These are phyloP conservation scores for Globodera rostochiensis DNA, from an alignment of 1,140 invertebrate genomes.

Conservation along the genomic window DNA sequence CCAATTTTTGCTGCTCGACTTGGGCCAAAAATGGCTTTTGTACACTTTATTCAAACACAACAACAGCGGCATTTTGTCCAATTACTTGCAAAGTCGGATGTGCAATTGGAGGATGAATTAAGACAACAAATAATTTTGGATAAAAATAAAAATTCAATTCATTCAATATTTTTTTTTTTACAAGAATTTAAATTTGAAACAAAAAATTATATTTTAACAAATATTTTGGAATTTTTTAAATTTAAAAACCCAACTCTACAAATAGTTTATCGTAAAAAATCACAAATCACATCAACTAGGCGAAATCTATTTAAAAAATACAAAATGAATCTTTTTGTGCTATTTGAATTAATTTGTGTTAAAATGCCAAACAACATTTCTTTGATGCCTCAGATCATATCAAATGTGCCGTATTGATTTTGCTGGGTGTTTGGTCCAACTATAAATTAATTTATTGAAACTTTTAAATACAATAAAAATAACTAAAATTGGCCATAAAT, in stretches of 20 bases:
- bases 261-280: too few relatives aligned
- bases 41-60: neutral
- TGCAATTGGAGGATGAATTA: constrained; percentile 34
- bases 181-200: too few relatives aligned
- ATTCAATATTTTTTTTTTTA: too few relatives aligned
- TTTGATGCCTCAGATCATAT: too few relatives aligned
- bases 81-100: constrained; percentile 18
- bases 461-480: neutral
- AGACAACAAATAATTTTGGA: constrained; percentile 49
- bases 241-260: too few relatives aligned
- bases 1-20: neutral
- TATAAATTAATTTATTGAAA: neutral
- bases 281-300: neutral
- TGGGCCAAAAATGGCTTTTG: constrained; percentile 28
- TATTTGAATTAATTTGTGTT: too few relatives aligned
- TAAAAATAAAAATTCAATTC: too few relatives aligned
- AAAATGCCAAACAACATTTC: too few relatives aligned
- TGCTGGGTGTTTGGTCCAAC: neutral
- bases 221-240: too few relatives aligned
- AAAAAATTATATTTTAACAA: too few relatives aligned
- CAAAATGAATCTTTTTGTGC: too few relatives aligned
- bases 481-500: neutral
- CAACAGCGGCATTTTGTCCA: constrained; percentile 13
- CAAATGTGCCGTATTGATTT: neutral
- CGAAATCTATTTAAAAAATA: too few relatives aligned